Evolutionary conservation across 2,113 vertebrate species (phyloP), one percentile per base, ranked within the genome.

Genomic region (Lagopus leucura): DNA sequence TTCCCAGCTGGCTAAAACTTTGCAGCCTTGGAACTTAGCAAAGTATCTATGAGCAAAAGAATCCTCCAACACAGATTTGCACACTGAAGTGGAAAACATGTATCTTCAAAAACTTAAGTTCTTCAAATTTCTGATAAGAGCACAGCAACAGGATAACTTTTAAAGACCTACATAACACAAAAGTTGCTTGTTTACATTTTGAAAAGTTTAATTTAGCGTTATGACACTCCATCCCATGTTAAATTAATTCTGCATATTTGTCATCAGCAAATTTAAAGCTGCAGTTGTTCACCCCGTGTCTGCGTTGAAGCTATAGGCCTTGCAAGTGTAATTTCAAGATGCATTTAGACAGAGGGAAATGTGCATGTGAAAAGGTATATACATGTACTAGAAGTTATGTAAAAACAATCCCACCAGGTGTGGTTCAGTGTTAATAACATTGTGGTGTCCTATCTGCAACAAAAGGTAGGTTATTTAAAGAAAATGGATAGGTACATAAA

Each of bases 11-110:
- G 77, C 50, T 80, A 66, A 90, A 92, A 88, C 90, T 92, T 57
- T 86, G 70, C 82, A 96, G 65, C 20, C 77, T 90, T 58, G 57
- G 71, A 95, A 96, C 89, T 80, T 94, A 95, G 87, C 45, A 38
- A 96, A 85, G 70, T 4, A 0, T 27, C 88, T 73, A 14, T 10
- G 64, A 78, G 75, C 61, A 86, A 90, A 58, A 81, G 36, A 63
- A 18, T 74, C 52, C 2, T 7, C 28, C 80, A 82, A 90, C 54
- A 74, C 0, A 0, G 38, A 89, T 82, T 70, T 80, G 61, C 64
- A 79, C 1, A 5, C 76, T 60, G 50, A 20, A 48, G 16, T 48
- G 54, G 57, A 11, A 30, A 52, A 81, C 30, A 83, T 6, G 25
- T 15, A 71, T 71, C 58, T 88, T 81, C 0, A 45, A 86, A 93